phyloP scores from a whole-genome alignment of 2,797 vertebrate species.

The Darevskia nairensis region DNA sequence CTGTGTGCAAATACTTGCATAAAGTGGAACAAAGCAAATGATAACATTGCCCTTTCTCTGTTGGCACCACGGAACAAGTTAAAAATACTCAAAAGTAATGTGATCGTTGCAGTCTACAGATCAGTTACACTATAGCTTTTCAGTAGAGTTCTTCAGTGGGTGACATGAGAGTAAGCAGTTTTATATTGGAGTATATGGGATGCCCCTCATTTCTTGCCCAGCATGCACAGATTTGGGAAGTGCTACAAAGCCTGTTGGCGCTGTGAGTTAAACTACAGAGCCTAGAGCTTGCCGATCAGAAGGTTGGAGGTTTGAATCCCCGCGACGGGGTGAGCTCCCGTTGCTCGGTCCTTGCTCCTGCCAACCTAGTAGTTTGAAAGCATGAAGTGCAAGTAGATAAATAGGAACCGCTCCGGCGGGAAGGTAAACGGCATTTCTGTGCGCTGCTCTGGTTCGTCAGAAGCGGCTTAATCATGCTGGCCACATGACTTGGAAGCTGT shows the following conservation, averaged over 20 bases:
- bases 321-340: too few species aligned
- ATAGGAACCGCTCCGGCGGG: too few species aligned
- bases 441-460: too few species aligned
- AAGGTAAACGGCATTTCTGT: too few species aligned
- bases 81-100: not conserved
- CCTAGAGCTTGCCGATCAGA: too few species aligned
- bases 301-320: too few species aligned
- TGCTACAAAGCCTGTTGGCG: not conserved
- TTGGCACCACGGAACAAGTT: not conserved
- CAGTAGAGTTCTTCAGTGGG: not conserved
- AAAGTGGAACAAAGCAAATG: not conserved
- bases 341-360: too few species aligned
- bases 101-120: not conserved
- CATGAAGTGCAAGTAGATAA: too few species aligned
- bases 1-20: slow-evolving; percentile 1
- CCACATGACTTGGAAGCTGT: too few species aligned
- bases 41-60: not conserved
- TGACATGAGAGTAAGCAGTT: not conserved
- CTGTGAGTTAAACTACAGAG: too few species aligned
- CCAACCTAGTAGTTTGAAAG: too few species aligned
- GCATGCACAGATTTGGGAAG: not conserved
- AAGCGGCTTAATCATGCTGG: too few species aligned
- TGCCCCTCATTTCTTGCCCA: not conserved
- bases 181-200: not conserved
- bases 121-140: not conserved